These are phyloP conservation scores for Rhopalosiphum padi DNA, from an alignment of 1,140 invertebrate genomes.

Conservation along the genomic window DNA sequence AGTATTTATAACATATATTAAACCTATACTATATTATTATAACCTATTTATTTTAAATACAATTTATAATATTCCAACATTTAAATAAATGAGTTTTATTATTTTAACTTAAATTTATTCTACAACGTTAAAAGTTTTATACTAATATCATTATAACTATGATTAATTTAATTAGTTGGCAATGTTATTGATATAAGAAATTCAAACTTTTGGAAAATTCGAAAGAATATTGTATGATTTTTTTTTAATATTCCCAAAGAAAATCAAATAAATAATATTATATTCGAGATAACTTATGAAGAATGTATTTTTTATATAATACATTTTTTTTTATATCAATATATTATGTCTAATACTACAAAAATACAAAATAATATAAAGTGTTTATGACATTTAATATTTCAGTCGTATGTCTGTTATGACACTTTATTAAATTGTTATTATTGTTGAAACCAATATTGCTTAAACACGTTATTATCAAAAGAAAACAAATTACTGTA, in stretches of 20 bases:
- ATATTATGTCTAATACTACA: not conserved
- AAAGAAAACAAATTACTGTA: not conserved
- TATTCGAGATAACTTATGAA: not conserved
- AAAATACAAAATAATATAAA: constrained; percentile 13
- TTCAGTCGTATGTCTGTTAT: not conserved
- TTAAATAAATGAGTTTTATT: not conserved
- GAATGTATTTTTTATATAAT: not conserved
- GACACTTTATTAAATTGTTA: constrained; percentile 9
- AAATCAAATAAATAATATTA: not conserved
- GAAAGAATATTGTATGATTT: not conserved
- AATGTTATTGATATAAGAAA: not conserved
- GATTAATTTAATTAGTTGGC: not conserved
- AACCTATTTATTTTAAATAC: not conserved
- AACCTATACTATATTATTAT: not conserved
- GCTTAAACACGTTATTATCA: not conserved
- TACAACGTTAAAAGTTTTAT: not conserved
- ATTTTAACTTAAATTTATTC: not conserved
- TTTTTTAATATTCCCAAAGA: not conserved
- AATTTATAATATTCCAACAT: not conserved
- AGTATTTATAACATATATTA: not conserved
- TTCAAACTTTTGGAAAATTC: not conserved
- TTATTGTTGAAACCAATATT: not conserved
- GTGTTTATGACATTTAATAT: not conserved
- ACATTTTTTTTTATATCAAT: not conserved
- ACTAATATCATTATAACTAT: not conserved